These are phyloP conservation scores for Dicrostonyx torquatus DNA, from an alignment of 2,797 vertebrate genomes.

Conservation along the genomic window DNA sequence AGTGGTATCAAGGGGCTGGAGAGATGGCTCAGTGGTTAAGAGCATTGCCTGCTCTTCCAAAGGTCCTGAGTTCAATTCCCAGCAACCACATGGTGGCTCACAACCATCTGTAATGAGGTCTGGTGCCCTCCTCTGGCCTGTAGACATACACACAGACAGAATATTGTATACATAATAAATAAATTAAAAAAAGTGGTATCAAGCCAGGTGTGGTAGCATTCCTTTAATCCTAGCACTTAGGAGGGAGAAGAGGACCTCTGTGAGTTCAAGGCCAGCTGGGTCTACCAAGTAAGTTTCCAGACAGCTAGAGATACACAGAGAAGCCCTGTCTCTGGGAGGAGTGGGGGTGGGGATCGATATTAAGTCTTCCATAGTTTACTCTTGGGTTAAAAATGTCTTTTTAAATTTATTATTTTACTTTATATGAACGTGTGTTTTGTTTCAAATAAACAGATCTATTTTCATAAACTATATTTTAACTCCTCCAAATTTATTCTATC, in stretches of 20 bases:
- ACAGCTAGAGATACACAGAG: neutral
- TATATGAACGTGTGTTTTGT: neutral
- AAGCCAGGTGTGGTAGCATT: neutral
- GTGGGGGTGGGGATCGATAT: neutral
- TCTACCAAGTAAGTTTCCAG: neutral
- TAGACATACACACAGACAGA: too few relatives aligned
- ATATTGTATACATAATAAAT: too few relatives aligned
- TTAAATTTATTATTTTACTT: neutral
- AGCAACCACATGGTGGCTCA: too few relatives aligned
- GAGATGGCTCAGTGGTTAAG: too few relatives aligned
- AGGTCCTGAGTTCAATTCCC: too few relatives aligned
- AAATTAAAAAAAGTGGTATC: neutral
- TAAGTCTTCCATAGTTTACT: conserved; percentile 31
- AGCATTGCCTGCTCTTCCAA: too few relatives aligned
- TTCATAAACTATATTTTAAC: conserved; percentile 60
- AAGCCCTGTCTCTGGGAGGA: neutral
- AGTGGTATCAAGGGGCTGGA: neutral
- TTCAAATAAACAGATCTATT: conserved; percentile 40
- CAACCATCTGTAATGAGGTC: too few relatives aligned
- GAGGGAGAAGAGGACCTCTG: neutral
- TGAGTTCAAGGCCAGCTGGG: neutral
- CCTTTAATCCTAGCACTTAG: neutral
- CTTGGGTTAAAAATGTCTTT: neutral
- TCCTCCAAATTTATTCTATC: conserved; percentile 36
- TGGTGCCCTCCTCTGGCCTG: too few relatives aligned